A percentile compares a stretch with the other conserved stretches of the same genome.
Evolutionary conservation across 2,888 invertebrate species (phyloP).

Genomic region (Branchipolynoe longqiensis): DNA sequence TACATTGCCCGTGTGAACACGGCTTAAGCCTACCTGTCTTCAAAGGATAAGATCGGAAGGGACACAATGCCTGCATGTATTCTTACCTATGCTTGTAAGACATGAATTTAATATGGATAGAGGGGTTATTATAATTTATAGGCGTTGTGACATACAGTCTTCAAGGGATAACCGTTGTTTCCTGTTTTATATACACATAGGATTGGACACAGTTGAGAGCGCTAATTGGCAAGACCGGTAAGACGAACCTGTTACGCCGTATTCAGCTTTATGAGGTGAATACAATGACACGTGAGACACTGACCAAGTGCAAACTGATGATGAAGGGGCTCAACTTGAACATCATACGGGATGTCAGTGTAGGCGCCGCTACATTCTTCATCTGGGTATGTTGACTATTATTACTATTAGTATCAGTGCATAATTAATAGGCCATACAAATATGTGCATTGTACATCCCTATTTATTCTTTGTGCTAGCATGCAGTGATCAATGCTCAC

Average conservation of each 20-base stretch:
- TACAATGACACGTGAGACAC: constrained; percentile 63
- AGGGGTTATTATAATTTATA: too few species aligned
- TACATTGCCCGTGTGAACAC: too few species aligned
- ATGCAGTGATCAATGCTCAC: too few species aligned
- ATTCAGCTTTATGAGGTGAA: constrained; percentile 66
- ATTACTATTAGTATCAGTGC: too few species aligned
- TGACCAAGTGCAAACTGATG: constrained; percentile 61
- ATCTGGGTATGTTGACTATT: constrained; percentile 73
- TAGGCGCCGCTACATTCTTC: constrained; percentile 75
- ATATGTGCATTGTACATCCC: too few species aligned
- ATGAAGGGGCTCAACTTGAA: constrained; percentile 67
- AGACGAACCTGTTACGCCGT: constrained; percentile 67
- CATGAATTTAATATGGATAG: not conserved
- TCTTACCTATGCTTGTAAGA: constrained; percentile 62
- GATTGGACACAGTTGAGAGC: constrained; percentile 73
- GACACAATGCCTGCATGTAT: constrained; percentile 79
- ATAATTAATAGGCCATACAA: too few species aligned
- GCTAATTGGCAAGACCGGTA: constrained; percentile 70
- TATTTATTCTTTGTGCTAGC: too few species aligned
- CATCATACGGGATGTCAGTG: constrained; percentile 72
- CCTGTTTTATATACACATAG: too few species aligned
- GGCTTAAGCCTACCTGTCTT: too few species aligned
- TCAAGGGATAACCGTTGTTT: too few species aligned
- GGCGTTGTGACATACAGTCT: too few species aligned
- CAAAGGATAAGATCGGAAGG: constrained; percentile 75